Percentiles rank a stretch among this genome's conserved stretches.
Evolutionary conservation across 2,113 vertebrate genomes (phyloP).

Genomic region (Alethe diademata): DNA sequence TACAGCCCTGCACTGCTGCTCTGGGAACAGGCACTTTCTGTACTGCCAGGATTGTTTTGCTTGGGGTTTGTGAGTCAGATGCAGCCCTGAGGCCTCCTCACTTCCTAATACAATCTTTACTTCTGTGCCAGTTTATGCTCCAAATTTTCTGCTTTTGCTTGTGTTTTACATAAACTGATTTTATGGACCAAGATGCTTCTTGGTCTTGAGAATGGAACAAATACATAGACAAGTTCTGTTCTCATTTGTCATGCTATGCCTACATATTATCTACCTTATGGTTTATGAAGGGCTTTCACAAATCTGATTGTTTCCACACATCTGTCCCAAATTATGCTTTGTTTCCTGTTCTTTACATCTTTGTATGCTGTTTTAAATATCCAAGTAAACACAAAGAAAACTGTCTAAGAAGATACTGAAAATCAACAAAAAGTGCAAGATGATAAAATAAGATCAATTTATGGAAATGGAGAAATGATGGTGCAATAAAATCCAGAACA

Average conservation of each 20-base stretch:
- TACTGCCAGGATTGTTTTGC: neutral
- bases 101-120: neutral
- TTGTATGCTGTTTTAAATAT: constrained; percentile 18
- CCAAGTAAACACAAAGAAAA: constrained; percentile 1
- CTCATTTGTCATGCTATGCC: neutral
- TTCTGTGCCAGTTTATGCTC: neutral
- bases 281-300: neutral
- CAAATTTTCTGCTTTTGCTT: neutral
- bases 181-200: neutral
- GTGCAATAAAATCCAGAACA: constrained; percentile 18
- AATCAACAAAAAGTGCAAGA: neutral
- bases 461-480: neutral
- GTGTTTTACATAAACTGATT: neutral
- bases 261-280: neutral
- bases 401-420: neutral
- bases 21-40: neutral
- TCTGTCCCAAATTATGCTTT: neutral
- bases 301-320: neutral
- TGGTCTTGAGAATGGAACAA: neutral
- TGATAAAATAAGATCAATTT: neutral
- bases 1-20: neutral
- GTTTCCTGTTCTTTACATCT: constrained; percentile 60
- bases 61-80: neutral
- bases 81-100: neutral
- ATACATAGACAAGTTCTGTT: neutral